A percentile compares a stretch with the other conserved stretches of the same genome.
Evolutionary conservation across 2,113 vertebrate species (phyloP).

Genomic region (Pelecanoides urinatrix): DNA sequence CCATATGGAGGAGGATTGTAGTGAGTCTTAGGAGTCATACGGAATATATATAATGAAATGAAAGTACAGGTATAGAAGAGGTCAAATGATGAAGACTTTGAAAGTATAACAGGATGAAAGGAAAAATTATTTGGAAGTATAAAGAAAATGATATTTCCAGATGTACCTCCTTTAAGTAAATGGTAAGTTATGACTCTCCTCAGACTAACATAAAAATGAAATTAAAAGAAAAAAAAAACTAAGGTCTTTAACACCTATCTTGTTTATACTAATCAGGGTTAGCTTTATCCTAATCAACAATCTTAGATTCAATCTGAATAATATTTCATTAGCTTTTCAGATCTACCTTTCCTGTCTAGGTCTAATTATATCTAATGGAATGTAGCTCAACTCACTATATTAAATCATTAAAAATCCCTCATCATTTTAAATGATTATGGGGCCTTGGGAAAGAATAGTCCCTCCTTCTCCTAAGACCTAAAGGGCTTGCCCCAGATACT

Average conservation of each 20-base stretch:
- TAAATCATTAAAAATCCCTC: slow-evolving; percentile 76
- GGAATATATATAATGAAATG: background rate
- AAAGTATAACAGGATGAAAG: background rate
- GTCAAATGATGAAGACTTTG: background rate
- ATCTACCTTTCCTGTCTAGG: slow-evolving; percentile 84
- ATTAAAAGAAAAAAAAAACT: slow-evolving; percentile 68
- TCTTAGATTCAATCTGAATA: slow-evolving; percentile 83
- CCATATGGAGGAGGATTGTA: background rate
- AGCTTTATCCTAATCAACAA: slow-evolving; percentile 85
- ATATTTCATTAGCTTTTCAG: slow-evolving; percentile 85
- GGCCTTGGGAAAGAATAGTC: slow-evolving; percentile 51
- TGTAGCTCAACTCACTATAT: slow-evolving; percentile 85
- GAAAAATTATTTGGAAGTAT: background rate
- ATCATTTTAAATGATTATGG: slow-evolving; percentile 69
- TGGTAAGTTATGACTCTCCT: slow-evolving; percentile 40
- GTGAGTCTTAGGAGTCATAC: background rate
- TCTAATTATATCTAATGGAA: slow-evolving; percentile 88
- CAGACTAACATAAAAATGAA: slow-evolving; percentile 65
- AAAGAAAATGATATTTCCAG: slow-evolving; percentile 37
- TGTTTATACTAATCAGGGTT: slow-evolving; percentile 86
- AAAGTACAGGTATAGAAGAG: background rate
- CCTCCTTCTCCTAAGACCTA: slow-evolving; percentile 28
- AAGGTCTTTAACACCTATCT: slow-evolving; percentile 73
- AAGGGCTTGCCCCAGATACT: slow-evolving; percentile 34
- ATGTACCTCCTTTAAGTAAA: slow-evolving; percentile 23